Evolutionary conservation across 2,888 invertebrate species (phyloP), one percentile per base, ranked within the genome.

Genomic region (Athalia cordata): DNA sequence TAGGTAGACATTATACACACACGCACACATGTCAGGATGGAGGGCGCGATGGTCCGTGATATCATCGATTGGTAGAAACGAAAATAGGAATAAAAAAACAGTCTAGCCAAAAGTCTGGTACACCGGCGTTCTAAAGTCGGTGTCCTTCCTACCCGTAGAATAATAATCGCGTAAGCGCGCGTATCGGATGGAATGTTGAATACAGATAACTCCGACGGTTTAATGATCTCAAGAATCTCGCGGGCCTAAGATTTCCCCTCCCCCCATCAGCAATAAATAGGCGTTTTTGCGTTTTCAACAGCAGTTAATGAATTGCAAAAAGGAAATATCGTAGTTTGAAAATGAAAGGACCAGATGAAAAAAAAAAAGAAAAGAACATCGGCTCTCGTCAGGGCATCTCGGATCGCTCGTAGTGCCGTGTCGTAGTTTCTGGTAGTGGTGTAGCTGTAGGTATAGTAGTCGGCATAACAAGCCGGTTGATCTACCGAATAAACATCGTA

Each of bases 401-500:
- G 55, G 11, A 55, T 55, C 55, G n/a, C 2, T 29, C 29, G 29
- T 29, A 29, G 29, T 29, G 29, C 29, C 29, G 29, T 29, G 29
- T 29, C 29, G 29, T 29, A 29, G 29, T 29, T 29, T 29, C 29
- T 29, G 29, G 29, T 29, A 55, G 55, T n/a, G 9, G 55, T 52
- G 52, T 55, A n/a, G 55, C 13, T n/a, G 52, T 9, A 15, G 15
- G 29, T 9, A 43, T 8, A 15, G 64, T 65, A 45, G 64, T 65
- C 6, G 5, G 59, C 59, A 59, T 86, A 85, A 85, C 85, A 84
- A 84, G 84, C 84, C 84, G 84, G 82, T 80, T 82, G 83, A 83
- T 82, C 83, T 82, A 83, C 84, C 86, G 86, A 86, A 86, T 86
- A 86, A 86, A 86, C 86, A 87, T 86, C 86, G 87, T 86, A 84